phyloP scores from a whole-genome alignment of 2,113 vertebrate genomes.

The Ammodytes dubius region DNA sequence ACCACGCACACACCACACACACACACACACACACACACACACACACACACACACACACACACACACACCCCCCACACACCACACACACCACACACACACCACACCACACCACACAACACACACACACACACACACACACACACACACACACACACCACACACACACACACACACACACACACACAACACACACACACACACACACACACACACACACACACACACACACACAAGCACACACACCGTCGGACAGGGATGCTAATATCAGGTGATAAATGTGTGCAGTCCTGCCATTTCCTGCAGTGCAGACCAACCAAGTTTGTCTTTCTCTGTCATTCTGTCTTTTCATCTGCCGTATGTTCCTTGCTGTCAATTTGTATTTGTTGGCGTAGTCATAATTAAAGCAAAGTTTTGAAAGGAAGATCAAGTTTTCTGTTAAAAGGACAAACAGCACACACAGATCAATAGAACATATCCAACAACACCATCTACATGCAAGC shows the following conservation, averaged over 20 bases:
- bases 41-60: background rate
- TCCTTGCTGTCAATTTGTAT: background rate
- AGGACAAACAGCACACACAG: no score
- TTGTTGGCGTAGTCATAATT: background rate
- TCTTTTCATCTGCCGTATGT: background rate
- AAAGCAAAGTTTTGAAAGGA: background rate
- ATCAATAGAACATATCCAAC: no score
- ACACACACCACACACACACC: background rate
- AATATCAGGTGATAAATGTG: background rate
- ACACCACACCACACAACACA: no score
- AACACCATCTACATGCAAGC: no score
- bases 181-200: background rate
- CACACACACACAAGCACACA: background rate
- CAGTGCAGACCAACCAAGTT: background rate
- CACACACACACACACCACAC: background rate
- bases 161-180: no score
- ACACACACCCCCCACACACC: no score
- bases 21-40: no score
- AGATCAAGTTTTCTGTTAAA: no score
- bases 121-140: background rate
- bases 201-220: background rate
- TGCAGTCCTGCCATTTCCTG: conserved; percentile 55
- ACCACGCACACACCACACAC: background rate
- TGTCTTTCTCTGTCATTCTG: background rate
- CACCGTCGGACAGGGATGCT: background rate